Evolutionary conservation across 2,888 invertebrate species (phyloP), one percentile per base, ranked within the genome.

Genomic region (Acheta domesticus): DNA sequence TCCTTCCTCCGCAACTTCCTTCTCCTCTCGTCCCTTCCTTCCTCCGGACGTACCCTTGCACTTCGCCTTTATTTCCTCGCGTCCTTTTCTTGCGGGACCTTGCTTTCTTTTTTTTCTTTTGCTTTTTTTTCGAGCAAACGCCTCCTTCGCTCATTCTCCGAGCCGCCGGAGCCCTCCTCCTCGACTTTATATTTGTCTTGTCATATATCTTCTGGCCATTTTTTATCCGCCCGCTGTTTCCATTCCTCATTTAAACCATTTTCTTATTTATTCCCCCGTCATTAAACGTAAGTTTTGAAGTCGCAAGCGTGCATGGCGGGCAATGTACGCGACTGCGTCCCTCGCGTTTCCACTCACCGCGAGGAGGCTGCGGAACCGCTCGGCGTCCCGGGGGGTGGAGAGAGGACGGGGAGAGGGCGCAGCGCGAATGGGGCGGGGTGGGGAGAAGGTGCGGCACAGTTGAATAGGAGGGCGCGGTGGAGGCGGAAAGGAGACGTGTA

Each of bases 211-310:
- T 12, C 62, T n/a, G 62, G 62, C n/a, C 62, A 62, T 62, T 62
- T 62, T 62, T 62, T 62, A 62, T 62, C 62, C 62, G 62, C n/a
- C 62, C 62, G 62, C 62, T 62, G 62, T 62, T 62, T 62, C 62
- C 62, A 62, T 62, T 62, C 62, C 62, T 62, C 62, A 62, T 62
- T 62, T 62, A 62, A 62, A 62, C 62, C n/a, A 62, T 62, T 62
- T 62, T 62, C 62, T 62, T 62, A 62, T 62, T 62, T 62, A 62
- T 62, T 62, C n/a, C 62, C n/a, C 62, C 62, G 62, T 62, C 62
- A 62, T 62, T 62, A 62, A 62, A 62, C 62, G 62, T 62, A 62
- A 62, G 62, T 62, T 62, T 19, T 62, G 11, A 62, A 62, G 62
- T 62, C 62, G 62, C 62, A 8, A n/a, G n/a, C 16, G 62, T 11